Percentiles rank a stretch among this genome's conserved stretches.
Conservation (phyloP, 1,140 invertebrate species). For the Euura saliciscinereae region DNA sequence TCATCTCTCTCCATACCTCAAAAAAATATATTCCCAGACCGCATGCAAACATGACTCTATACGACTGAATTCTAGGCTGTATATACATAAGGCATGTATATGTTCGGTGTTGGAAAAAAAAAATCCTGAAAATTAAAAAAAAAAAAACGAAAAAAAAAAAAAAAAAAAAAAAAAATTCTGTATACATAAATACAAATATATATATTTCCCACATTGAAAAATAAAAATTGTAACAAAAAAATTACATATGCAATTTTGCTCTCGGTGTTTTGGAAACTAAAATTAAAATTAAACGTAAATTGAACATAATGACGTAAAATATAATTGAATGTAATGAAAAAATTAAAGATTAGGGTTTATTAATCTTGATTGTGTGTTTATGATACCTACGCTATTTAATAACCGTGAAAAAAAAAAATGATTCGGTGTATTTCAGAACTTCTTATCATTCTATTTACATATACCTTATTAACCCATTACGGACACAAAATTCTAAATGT, state of each 20-base stretch:
- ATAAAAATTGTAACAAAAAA: background rate
- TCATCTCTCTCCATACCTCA: background rate
- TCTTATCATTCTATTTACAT: background rate
- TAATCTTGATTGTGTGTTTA: conserved; percentile 55
- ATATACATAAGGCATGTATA: conserved; percentile 60
- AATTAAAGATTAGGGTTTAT: conserved; percentile 38
- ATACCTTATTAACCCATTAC: no score
- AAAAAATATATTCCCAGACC: background rate
- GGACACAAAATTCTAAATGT: background rate
- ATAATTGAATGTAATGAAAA: conserved; percentile 25
- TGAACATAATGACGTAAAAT: conserved; percentile 19
- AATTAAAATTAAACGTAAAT: conserved; percentile 35
- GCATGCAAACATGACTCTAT: conserved; percentile 25
- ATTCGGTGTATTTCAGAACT: background rate
- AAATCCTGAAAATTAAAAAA: conserved; percentile 40
- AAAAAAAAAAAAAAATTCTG: conserved; percentile 47
- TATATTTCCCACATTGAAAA: no score
- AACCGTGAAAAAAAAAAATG: conserved; percentile 9
- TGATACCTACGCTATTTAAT: background rate
- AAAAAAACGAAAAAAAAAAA: conserved; percentile 51
- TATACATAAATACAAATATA: background rate
- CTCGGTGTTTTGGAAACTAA: conserved; percentile 57
- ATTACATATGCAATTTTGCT: conserved; percentile 41
- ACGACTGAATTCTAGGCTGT: conserved; percentile 61
- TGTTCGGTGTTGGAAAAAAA: conserved; percentile 59